These are phyloP conservation scores for Caenorhabditis sinica DNA, from an alignment of 2,888 invertebrate species.

Conservation along the genomic window DNA sequence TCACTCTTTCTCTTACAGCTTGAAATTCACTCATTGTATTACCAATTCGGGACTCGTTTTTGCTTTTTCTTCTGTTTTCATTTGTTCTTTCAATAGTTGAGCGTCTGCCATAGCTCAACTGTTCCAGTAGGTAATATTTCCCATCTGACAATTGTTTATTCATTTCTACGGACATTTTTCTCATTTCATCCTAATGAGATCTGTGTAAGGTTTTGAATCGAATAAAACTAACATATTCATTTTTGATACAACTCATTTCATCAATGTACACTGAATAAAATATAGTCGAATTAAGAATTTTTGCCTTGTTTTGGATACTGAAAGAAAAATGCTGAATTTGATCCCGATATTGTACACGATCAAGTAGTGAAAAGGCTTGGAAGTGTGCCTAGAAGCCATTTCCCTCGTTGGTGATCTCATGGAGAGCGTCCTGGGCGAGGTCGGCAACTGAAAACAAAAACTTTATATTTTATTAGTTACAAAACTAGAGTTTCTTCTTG, in stretches of 20 bases:
- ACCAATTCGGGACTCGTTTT: conserved; percentile 48
- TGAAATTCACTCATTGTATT: conserved; percentile 43
- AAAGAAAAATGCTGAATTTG: no score
- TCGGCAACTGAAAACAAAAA: conserved; percentile 10
- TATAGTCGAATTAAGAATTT: no score
- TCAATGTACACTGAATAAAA: no score
- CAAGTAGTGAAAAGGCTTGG: neutral
- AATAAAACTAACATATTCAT: no score
- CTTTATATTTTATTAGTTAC: no score
- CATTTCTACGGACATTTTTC: conserved; percentile 17
- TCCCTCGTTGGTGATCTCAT: neutral
- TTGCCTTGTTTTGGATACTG: no score
- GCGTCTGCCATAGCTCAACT: conserved; percentile 56
- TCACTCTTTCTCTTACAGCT: conserved; percentile 32
- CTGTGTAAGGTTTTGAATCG: conserved; percentile 7
- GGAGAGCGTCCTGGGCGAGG: conserved; percentile 8
- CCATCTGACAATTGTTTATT: neutral
- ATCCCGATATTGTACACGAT: neutral
- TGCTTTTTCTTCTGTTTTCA: conserved; percentile 49
- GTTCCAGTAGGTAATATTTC: conserved; percentile 50
- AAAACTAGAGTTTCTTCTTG: no score
- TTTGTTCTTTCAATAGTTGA: conserved; percentile 37
- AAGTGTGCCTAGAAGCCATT: neutral
- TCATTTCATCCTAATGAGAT: neutral
- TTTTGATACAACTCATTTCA: no score